Evolutionary conservation across 2,797 vertebrate genomes (phyloP).

Genomic region (Ispidina lecontei): DNA sequence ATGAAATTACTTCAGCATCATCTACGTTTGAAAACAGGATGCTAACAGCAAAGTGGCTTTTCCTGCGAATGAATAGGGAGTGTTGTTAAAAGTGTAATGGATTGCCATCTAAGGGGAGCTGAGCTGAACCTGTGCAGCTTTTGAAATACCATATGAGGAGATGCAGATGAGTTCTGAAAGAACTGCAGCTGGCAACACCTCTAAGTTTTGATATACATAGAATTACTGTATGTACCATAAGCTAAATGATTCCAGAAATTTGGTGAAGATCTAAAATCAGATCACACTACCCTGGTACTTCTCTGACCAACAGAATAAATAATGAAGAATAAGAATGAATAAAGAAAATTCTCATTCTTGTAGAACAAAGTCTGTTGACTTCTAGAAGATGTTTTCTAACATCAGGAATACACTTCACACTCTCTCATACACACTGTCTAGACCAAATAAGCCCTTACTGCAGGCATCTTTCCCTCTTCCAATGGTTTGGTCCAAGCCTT

Average conservation of each 20-base stretch:
- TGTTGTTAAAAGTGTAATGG: not conserved
- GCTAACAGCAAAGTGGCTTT: not conserved
- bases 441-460: not conserved
- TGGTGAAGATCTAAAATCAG: not conserved
- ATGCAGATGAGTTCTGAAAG: not conserved
- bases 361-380: not conserved
- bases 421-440: not conserved
- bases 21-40: not conserved
- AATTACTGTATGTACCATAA: not conserved
- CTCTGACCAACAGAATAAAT: not conserved
- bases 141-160: accelerated
- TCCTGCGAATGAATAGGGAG: not conserved
- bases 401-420: not conserved
- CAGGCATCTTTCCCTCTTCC: not conserved
- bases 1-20: slow-evolving; percentile 11
- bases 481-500: not conserved
- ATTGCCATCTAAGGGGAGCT: not conserved
- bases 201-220: not conserved
- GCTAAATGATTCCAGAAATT: not conserved
- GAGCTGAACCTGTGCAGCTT: not conserved
- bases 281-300: not conserved
- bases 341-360: not conserved
- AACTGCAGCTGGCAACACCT: not conserved
- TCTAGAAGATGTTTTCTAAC: not conserved
- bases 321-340: not conserved